Evolutionary conservation across 2,113 vertebrate genomes (phyloP).

Genomic region (Balaeniceps rex): DNA sequence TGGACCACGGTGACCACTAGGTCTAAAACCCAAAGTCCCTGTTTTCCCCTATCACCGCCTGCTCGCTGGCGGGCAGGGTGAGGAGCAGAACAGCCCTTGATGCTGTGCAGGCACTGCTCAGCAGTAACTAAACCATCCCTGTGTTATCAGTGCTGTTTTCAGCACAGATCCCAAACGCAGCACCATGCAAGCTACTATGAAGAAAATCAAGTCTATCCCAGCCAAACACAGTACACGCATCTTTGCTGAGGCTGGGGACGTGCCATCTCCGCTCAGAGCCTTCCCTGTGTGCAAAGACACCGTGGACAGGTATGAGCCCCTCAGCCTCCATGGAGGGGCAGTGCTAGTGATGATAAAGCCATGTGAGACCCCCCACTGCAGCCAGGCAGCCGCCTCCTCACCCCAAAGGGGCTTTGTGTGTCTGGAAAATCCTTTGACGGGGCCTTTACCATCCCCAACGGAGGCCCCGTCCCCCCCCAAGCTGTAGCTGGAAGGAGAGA

Average conservation of each 20-base stretch:
- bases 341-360: background rate
- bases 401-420: background rate
- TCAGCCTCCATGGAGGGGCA: background rate
- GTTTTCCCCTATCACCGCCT: background rate
- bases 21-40: background rate
- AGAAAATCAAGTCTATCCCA: no score
- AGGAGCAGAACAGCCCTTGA: background rate
- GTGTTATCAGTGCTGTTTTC: fast-evolving
- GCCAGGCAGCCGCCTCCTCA: background rate
- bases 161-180: background rate
- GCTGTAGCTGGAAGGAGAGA: background rate
- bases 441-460: background rate
- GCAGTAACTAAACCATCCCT: no score
- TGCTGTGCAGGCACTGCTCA: background rate
- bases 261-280: no score
- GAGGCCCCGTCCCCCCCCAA: no score
- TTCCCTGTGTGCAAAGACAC: background rate
- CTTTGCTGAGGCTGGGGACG: background rate
- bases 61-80: fast-evolving
- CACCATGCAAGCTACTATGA: background rate
- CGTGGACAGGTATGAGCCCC: background rate
- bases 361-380: no score
- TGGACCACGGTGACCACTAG: background rate
- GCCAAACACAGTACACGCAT: fast-evolving
- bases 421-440: background rate